Conservation (phyloP, 2,113 vertebrate species). For the Petaurus breviceps region DNA sequence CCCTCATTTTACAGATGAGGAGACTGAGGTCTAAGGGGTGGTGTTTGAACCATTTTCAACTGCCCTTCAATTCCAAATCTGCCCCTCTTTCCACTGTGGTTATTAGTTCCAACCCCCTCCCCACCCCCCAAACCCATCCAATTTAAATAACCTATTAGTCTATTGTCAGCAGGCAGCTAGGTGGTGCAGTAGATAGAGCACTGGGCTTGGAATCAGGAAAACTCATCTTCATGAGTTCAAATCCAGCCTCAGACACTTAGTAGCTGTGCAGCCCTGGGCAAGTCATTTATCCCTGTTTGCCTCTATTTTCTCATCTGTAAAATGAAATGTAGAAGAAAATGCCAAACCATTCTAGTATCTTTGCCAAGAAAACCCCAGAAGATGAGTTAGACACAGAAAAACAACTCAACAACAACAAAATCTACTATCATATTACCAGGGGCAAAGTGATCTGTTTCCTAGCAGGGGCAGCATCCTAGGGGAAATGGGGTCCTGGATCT, state of each 20-base stretch:
- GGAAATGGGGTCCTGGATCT: neutral
- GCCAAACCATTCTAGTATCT: neutral
- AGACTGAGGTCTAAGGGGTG: neutral
- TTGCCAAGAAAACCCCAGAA: neutral
- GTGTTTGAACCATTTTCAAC: neutral
- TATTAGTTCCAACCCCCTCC: too few relatives aligned
- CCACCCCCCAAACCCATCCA: neutral
- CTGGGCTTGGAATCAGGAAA: too few relatives aligned
- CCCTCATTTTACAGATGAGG: neutral
- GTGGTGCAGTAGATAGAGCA: too few relatives aligned
- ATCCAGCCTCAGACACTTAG: too few relatives aligned
- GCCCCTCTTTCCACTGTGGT: neutral
- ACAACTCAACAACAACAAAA: neutral
- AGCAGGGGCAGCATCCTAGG: neutral
- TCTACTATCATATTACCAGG: neutral
- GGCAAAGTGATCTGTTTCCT: neutral
- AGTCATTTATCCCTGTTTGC: too few relatives aligned
- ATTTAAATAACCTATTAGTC: neutral
- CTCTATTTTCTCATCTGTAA: neutral
- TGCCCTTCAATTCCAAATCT: neutral
- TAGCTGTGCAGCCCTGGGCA: too few relatives aligned
- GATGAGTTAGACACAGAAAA: neutral
- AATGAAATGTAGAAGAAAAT: neutral
- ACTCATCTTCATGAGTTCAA: too few relatives aligned
- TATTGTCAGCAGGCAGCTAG: too few relatives aligned